A percentile compares a stretch with the other conserved stretches of the same genome.
Conservation (phyloP, 2,888 invertebrate genomes). For the Drosophila robusta region DNA sequence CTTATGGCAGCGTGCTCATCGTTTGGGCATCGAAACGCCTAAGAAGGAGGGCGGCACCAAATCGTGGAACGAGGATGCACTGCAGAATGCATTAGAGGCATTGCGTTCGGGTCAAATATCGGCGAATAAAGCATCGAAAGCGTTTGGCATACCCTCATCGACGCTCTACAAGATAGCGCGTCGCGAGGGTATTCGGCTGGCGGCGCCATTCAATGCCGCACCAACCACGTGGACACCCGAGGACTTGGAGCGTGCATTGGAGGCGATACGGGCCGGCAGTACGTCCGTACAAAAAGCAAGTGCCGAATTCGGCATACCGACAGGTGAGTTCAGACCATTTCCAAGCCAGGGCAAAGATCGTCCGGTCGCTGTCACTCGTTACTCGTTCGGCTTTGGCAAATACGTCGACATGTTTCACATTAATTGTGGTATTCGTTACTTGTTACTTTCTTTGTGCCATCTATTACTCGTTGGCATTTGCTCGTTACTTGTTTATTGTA, state of each 20-base stretch:
- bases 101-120: slow-evolving; percentile 93
- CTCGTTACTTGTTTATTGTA: too few species aligned
- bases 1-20: slow-evolving; percentile 95
- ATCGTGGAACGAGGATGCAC: slow-evolving; percentile 94
- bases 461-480: neutral
- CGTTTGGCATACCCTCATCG: slow-evolving; percentile 95
- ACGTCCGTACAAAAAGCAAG: slow-evolving; percentile 94
- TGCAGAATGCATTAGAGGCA: slow-evolving; percentile 93
- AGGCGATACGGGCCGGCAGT: slow-evolving; percentile 92
- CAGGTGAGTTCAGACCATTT: slow-evolving; percentile 86
- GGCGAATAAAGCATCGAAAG: slow-evolving; percentile 96
- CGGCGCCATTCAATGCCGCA: slow-evolving; percentile 95
- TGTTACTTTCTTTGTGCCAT: neutral
- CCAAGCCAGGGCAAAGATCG: neutral
- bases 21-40: slow-evolving; percentile 95
- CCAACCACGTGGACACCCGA: slow-evolving; percentile 95
- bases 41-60: slow-evolving; percentile 95
- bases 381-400: neutral
- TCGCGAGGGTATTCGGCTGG: slow-evolving; percentile 94
- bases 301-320: slow-evolving; percentile 94
- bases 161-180: slow-evolving; percentile 96
- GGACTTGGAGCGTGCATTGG: slow-evolving; percentile 92
- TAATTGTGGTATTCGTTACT: neutral
- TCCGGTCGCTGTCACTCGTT: neutral
- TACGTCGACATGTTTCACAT: neutral